phyloP scores from a whole-genome alignment of 2,797 vertebrate genomes.

The Echiichthys vipera region DNA sequence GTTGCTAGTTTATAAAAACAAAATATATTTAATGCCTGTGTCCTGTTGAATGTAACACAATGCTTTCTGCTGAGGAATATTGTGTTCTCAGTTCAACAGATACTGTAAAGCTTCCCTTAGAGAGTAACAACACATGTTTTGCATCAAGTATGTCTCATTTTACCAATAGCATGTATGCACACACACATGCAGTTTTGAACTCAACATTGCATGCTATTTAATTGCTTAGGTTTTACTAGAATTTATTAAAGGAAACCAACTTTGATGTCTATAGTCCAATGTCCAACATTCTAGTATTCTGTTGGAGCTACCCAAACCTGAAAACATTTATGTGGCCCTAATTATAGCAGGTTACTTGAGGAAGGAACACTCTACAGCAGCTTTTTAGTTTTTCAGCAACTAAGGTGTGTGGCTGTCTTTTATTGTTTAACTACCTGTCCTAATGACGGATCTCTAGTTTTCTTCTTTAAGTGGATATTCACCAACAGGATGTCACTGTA shows the following conservation, averaged over 20 bases:
- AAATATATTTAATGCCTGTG: constrained; percentile 6
- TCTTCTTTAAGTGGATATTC: constrained; percentile 61
- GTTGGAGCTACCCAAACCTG: background rate
- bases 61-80: constrained; percentile 10
- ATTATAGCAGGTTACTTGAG: background rate
- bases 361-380: background rate
- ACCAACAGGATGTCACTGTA: constrained; percentile 39
- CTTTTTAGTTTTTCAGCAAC: background rate
- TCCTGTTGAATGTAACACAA: constrained; percentile 9
- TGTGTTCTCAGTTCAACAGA: constrained; percentile 9
- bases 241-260: background rate
- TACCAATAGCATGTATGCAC: constrained; percentile 24
- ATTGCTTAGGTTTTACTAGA: background rate
- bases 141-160: constrained; percentile 31
- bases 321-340: background rate
- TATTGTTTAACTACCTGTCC: background rate
- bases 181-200: background rate
- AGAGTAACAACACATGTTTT: background rate
- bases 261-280: background rate
- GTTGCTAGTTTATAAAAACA: background rate
- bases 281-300: background rate
- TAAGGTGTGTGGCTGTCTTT: no score
- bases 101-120: constrained; percentile 1
- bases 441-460: background rate
- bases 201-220: background rate